A percentile compares a stretch with the other conserved stretches of the same genome.
These are phyloP conservation scores for Drosophila littoralis DNA, from an alignment of 1,140 invertebrate genomes.

Conservation along the genomic window DNA sequence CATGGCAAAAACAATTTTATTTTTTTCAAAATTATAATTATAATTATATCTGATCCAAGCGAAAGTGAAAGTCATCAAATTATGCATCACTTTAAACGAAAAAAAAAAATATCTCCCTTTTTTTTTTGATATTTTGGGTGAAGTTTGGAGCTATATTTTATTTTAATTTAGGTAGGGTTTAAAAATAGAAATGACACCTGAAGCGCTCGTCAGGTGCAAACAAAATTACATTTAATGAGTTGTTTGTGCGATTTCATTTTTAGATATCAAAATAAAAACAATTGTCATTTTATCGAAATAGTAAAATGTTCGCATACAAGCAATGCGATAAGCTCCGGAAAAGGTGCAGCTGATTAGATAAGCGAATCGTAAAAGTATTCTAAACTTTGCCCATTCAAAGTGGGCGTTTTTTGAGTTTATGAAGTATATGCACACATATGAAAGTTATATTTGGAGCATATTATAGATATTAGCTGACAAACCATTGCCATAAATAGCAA, in stretches of 20 bases:
- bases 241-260: not conserved
- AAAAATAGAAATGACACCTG: conserved; percentile 32
- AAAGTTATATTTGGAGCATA: no score
- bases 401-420: not conserved
- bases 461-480: no score
- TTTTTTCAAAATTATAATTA: conserved; percentile 56
- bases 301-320: not conserved
- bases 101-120: no score
- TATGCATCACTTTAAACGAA: conserved; percentile 33
- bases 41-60: conserved; percentile 36
- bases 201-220: conserved; percentile 10
- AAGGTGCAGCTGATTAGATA: not conserved
- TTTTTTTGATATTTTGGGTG: conserved; percentile 3
- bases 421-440: no score
- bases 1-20: conserved; percentile 39
- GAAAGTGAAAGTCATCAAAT: conserved; percentile 49
- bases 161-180: conserved; percentile 2
- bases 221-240: conserved; percentile 1
- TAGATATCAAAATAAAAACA: not conserved
- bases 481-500: no score
- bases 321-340: not conserved
- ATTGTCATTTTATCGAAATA: not conserved
- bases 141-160: conserved; percentile 6
- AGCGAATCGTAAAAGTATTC: not conserved
- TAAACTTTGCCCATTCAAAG: not conserved